Percentiles rank a stretch among this genome's conserved stretches.
Conservation (phyloP, 2,113 vertebrate genomes). For the Laticauda colubrina region DNA sequence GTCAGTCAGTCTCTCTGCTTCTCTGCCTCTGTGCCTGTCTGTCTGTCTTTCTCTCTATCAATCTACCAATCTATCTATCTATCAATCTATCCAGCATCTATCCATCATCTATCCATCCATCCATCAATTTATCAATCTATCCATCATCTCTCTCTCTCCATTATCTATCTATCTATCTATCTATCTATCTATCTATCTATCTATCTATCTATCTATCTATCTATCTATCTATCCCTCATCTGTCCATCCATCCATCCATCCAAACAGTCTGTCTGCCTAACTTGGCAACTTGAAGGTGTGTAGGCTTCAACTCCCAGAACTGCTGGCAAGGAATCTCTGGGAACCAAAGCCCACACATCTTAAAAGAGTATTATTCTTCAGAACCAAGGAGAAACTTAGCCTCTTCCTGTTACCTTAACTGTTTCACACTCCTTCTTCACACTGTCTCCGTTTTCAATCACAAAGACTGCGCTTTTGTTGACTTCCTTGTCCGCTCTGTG, state of each 20-base stretch:
- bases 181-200: too few relatives aligned
- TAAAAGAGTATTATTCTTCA: neutral
- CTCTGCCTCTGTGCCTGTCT: too few relatives aligned
- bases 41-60: too few relatives aligned
- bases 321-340: neutral
- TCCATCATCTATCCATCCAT: too few relatives aligned
- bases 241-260: neutral
- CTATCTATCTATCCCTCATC: too few relatives aligned
- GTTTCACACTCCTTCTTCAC: conserved; percentile 87
- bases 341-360: neutral
- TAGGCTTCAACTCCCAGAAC: neutral
- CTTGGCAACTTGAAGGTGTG: neutral
- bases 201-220: too few relatives aligned
- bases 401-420: conserved; percentile 83
- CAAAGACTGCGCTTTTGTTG: conserved; percentile 87
- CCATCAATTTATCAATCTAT: too few relatives aligned
- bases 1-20: too few relatives aligned
- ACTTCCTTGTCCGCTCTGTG: conserved; percentile 97
- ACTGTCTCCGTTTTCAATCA: conserved; percentile 81
- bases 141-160: too few relatives aligned
- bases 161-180: too few relatives aligned
- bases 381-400: neutral
- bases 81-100: too few relatives aligned
- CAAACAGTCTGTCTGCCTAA: neutral
- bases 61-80: too few relatives aligned